phyloP scores from a whole-genome alignment of 2,113 vertebrate species.

The Lepisosteus oculatus region DNA sequence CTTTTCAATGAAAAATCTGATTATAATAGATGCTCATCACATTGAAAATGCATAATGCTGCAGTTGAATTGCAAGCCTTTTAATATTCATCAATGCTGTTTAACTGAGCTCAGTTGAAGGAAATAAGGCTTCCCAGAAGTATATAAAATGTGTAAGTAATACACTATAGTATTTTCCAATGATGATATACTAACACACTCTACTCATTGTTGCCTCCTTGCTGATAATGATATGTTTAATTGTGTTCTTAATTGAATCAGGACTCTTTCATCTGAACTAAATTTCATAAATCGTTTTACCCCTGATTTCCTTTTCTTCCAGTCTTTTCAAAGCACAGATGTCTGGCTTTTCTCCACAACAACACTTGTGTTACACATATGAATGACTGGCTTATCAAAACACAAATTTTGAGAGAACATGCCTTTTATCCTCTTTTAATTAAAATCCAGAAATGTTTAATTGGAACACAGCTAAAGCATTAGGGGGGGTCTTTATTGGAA shows the following conservation, averaged over 20 bases:
- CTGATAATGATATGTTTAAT: conserved; percentile 52
- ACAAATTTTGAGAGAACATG: conserved; percentile 33
- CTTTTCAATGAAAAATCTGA: not conserved
- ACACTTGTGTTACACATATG: conserved; percentile 54
- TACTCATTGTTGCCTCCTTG: not conserved
- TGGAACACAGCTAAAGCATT: conserved; percentile 53
- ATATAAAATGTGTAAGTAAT: no score
- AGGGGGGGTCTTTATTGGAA: conserved; percentile 39
- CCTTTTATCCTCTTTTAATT: conserved; percentile 56
- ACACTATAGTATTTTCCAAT: no score
- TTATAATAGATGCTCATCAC: no score
- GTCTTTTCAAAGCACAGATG: conserved; percentile 55
- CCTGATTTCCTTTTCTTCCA: conserved; percentile 16
- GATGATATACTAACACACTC: not conserved
- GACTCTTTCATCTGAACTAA: conserved; percentile 30
- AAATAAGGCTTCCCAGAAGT: no score
- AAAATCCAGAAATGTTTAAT: conserved; percentile 59
- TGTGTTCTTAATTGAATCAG: conserved; percentile 36
- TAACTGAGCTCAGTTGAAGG: no score
- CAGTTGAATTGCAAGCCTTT: no score
- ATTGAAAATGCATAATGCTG: no score
- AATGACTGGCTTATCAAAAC: conserved; percentile 49
- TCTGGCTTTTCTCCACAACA: conserved; percentile 21
- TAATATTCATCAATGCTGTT: no score
- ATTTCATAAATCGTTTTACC: conserved; percentile 29